Percentiles rank a stretch among this genome's conserved stretches.
phyloP scores from a whole-genome alignment of 2,113 vertebrate genomes.

The Trogon surrucura region DNA sequence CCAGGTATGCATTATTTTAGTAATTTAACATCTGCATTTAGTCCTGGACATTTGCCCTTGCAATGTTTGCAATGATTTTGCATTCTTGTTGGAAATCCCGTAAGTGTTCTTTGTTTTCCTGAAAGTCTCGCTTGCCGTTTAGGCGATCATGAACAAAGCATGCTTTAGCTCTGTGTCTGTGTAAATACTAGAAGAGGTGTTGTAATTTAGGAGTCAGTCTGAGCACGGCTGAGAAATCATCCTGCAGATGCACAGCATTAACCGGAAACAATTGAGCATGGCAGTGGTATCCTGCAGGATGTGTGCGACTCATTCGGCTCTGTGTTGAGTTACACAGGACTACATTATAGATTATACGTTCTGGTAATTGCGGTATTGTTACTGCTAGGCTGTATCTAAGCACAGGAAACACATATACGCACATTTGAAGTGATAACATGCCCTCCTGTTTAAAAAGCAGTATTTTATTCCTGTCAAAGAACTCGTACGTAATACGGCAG shows the following conservation, averaged over 20 bases:
- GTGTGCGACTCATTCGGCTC: slow-evolving; percentile 18
- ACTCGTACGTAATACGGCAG: fast-evolving
- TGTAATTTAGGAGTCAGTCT: background rate
- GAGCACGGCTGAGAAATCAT: background rate
- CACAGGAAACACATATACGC: slow-evolving; percentile 66
- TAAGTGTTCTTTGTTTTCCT: background rate
- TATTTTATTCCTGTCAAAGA: background rate
- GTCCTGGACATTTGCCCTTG: background rate
- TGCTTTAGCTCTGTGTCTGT: background rate
- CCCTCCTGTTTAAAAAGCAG: slow-evolving; percentile 3
- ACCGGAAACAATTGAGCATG: slow-evolving; percentile 66
- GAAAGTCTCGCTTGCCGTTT: background rate
- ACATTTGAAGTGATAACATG: slow-evolving; percentile 43
- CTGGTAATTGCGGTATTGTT: slow-evolving; percentile 68
- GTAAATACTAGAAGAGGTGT: too few relatives aligned
- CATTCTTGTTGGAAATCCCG: background rate
- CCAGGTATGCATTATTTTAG: background rate
- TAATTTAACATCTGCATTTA: background rate
- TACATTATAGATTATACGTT: slow-evolving; percentile 41
- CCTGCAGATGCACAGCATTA: slow-evolving; percentile 39
- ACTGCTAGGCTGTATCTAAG: slow-evolving; percentile 51
- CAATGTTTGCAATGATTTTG: background rate
- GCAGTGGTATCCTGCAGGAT: slow-evolving; percentile 76
- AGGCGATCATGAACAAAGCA: background rate
- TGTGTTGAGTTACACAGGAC: slow-evolving; percentile 45